Evolutionary conservation across 2,888 invertebrate species (phyloP).

Genomic region (Pterostichus niger): DNA sequence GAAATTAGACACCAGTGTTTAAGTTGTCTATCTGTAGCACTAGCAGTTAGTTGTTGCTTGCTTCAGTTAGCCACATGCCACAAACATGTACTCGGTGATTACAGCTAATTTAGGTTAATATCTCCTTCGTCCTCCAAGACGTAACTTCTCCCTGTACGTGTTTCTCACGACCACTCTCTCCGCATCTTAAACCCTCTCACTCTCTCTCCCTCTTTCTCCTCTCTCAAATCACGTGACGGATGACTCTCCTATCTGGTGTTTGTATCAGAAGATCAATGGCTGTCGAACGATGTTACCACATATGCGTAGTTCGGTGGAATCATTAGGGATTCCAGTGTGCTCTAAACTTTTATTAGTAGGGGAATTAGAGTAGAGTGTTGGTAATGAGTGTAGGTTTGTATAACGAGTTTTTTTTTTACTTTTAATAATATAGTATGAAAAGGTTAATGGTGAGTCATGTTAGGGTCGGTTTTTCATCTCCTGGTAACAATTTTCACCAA

Average conservation of each 20-base stretch:
- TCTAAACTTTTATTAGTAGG: background rate
- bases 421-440: too few relatives aligned
- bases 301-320: slow-evolving; percentile 10
- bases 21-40: slow-evolving; percentile 5
- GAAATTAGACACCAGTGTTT: slow-evolving; percentile 7
- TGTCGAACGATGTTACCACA: background rate
- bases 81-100: slow-evolving; percentile 1
- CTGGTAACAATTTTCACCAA: too few relatives aligned
- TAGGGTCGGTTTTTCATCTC: too few relatives aligned
- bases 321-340: background rate
- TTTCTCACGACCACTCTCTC: background rate
- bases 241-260: background rate
- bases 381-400: background rate
- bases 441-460: too few relatives aligned
- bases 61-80: slow-evolving; percentile 7
- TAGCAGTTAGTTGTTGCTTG: background rate
- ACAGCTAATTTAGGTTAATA: slow-evolving; percentile 44
- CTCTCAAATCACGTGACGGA: slow-evolving; percentile 10
- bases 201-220: slow-evolving; percentile 8
- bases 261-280: slow-evolving; percentile 32
- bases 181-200: background rate
- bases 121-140: slow-evolving; percentile 29
- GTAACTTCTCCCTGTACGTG: background rate
- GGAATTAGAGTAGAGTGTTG: background rate
- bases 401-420: too few relatives aligned